These are phyloP conservation scores for Micronisus gabar DNA, from an alignment of 2,113 vertebrate species.

Conservation along the genomic window DNA sequence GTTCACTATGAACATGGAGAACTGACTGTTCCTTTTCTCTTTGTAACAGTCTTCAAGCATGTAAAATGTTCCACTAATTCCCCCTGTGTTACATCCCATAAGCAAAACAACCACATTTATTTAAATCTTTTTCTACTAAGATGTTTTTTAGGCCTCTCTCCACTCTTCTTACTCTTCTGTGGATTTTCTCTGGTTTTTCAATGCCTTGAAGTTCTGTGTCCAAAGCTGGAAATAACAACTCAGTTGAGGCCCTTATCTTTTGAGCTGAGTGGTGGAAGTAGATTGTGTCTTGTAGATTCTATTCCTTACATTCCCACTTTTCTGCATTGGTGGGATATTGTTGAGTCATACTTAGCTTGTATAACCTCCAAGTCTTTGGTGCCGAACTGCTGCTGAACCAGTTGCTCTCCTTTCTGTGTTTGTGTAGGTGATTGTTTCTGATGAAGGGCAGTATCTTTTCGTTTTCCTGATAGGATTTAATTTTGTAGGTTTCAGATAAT, in stretches of 20 bases:
- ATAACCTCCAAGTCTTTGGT: background rate
- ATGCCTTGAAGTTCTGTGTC: background rate
- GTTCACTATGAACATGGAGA: background rate
- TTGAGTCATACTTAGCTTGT: background rate
- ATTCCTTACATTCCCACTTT: background rate
- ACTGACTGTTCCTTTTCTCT: background rate
- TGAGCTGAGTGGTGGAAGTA: background rate
- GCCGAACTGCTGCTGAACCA: background rate
- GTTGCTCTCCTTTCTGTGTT: background rate
- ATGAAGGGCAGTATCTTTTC: background rate
- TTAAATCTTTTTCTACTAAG: background rate
- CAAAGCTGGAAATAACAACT: background rate
- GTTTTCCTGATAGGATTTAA: background rate
- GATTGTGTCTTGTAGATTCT: background rate
- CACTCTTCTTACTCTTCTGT: background rate
- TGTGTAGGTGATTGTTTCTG: background rate
- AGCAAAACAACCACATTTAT: background rate
- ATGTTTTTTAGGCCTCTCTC: background rate
- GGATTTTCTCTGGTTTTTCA: background rate
- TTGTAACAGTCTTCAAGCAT: background rate
- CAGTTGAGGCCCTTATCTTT: background rate
- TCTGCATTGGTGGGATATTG: rapidly evolving
- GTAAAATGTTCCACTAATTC: background rate
- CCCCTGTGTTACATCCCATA: background rate
- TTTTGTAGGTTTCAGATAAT: background rate